A percentile compares a stretch with the other conserved stretches of the same genome.
Evolutionary conservation across 2,113 vertebrate species (phyloP).

Genomic region (Elaphurus davidianus): DNA sequence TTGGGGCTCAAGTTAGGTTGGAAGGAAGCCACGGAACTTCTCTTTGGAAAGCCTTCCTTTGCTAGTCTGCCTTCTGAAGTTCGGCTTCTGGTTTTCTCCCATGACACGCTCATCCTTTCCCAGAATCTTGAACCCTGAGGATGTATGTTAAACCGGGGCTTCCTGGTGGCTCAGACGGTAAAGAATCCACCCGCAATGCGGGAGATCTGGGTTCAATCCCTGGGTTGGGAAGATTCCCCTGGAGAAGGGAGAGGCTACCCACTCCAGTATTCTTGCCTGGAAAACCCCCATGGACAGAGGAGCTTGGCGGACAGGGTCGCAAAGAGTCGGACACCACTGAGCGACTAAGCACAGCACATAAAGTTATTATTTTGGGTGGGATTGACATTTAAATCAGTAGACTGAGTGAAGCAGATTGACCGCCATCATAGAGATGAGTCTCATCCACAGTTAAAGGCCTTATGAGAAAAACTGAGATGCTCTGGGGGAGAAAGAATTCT

Average conservation of each 20-base stretch:
- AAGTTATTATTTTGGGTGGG: background rate
- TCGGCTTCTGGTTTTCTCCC: background rate
- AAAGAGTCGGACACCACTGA: background rate
- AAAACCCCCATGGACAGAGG: background rate
- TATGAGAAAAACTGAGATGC: background rate
- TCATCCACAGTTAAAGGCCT: background rate
- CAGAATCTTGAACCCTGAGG: background rate
- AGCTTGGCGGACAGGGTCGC: background rate
- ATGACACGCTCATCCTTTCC: background rate
- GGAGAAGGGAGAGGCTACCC: background rate
- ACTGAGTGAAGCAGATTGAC: background rate
- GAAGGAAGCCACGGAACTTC: background rate
- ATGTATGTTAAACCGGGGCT: background rate
- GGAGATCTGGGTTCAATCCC: background rate
- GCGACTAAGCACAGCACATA: background rate
- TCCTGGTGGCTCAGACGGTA: background rate
- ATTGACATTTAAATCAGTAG: background rate
- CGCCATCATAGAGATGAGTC: background rate
- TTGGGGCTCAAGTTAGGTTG: background rate
- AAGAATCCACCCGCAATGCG: background rate
- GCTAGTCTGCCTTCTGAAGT: background rate
- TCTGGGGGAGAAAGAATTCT: background rate
- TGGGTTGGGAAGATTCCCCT: background rate
- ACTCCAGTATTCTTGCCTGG: background rate
- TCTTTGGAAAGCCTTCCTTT: background rate